These are phyloP conservation scores for Clusia tigrina DNA, from an alignment of 2,888 invertebrate species.

Conservation along the genomic window DNA sequence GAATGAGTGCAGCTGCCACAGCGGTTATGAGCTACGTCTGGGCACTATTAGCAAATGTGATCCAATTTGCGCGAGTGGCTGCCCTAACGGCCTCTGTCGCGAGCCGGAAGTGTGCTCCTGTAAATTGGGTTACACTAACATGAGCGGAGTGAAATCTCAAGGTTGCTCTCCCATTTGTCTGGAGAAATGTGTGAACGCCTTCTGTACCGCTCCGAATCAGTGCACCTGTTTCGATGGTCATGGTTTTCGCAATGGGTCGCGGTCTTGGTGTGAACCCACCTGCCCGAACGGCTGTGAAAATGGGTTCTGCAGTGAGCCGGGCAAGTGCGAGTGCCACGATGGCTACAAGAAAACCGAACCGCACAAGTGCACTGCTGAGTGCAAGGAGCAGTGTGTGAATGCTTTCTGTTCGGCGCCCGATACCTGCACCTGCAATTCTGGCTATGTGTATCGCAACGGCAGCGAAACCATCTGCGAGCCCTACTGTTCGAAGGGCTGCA, in stretches of 20 bases:
- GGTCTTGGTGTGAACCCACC: constrained; percentile 55
- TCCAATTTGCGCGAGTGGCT: constrained; percentile 54
- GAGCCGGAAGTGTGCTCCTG: constrained; percentile 66
- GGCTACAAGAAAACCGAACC: constrained; percentile 50
- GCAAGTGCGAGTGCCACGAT: constrained; percentile 54
- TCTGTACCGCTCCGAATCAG: constrained; percentile 63
- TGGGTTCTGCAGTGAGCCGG: constrained; percentile 63
- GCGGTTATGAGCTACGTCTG: constrained; percentile 52
- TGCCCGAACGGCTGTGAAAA: constrained; percentile 57
- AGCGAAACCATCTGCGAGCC: constrained; percentile 55
- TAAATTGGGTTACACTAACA: constrained; percentile 49
- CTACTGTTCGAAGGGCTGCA: constrained; percentile 48
- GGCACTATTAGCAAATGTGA: constrained; percentile 49
- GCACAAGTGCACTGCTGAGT: constrained; percentile 53
- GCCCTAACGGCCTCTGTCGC: constrained; percentile 50
- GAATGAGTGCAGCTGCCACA: constrained; percentile 65
- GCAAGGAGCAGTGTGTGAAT: constrained; percentile 51
- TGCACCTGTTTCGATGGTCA: constrained; percentile 58
- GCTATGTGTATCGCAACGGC: constrained; percentile 48
- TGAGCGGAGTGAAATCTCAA: constrained; percentile 38
- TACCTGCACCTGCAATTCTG: constrained; percentile 58
- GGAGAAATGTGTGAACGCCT: constrained; percentile 66
- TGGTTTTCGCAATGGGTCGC: constrained; percentile 49
- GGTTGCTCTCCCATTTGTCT: constrained; percentile 67
- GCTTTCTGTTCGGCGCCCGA: constrained; percentile 62